Percentiles rank a stretch among this genome's conserved stretches.
These are phyloP conservation scores for Malacoraja senta DNA, from an alignment of 2,797 vertebrate species.

Conservation along the genomic window DNA sequence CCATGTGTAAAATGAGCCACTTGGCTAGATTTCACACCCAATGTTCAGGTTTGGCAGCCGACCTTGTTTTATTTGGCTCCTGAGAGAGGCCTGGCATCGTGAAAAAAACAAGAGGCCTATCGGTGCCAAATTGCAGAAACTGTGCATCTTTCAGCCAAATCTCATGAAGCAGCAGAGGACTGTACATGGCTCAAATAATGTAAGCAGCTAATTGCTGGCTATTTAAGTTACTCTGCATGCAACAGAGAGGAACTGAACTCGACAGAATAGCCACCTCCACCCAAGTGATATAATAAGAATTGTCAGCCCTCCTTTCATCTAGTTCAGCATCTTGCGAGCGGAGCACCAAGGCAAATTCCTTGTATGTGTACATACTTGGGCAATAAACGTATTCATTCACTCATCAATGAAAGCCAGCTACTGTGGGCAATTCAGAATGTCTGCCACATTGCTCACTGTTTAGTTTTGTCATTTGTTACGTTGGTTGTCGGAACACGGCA, in stretches of 20 bases:
- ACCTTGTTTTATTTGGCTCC: constrained; percentile 8
- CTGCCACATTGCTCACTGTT: background rate
- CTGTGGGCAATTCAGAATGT: background rate
- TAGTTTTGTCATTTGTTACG: background rate
- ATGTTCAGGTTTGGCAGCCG: background rate
- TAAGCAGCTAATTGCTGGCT: constrained; percentile 7
- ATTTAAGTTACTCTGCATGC: background rate
- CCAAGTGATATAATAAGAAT: background rate
- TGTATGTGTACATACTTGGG: too few species aligned
- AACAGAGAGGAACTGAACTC: background rate
- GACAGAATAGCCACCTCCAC: background rate
- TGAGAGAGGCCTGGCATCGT: background rate
- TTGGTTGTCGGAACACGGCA: background rate
- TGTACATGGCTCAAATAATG: background rate
- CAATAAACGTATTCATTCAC: too few species aligned
- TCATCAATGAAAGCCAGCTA: background rate
- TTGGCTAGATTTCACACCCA: constrained; percentile 23
- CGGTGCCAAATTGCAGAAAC: background rate
- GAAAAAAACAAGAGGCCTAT: background rate
- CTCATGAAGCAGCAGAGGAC: background rate
- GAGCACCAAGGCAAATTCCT: too few species aligned
- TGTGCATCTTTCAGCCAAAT: constrained; percentile 7
- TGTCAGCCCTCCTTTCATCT: background rate
- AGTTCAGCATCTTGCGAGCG: background rate
- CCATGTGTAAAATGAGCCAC: constrained; percentile 29